Evolutionary conservation across 2,797 vertebrate species (phyloP).

Genomic region (Pangasius larnaudii): DNA sequence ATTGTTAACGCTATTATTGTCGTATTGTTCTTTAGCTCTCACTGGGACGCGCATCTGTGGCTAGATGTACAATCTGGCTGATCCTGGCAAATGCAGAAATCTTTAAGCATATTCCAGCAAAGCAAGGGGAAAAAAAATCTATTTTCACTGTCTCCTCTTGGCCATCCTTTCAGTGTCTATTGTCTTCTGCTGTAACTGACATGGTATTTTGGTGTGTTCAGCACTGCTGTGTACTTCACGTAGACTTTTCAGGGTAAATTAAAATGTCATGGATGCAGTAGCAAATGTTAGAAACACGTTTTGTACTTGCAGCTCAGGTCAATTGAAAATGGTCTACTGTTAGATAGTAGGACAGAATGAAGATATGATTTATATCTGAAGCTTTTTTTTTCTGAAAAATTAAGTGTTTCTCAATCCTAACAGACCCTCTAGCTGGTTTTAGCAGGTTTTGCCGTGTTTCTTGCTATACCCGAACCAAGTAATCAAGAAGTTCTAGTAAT

Average conservation of each 20-base stretch:
- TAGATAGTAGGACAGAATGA: neutral
- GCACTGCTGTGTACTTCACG: conserved; percentile 29
- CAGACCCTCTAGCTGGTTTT: neutral
- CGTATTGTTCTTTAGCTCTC: conserved; percentile 50
- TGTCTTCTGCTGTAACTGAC: conserved; percentile 22
- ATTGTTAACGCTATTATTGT: conserved; percentile 61
- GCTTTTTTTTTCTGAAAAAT: neutral
- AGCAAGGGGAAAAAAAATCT: neutral
- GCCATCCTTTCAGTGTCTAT: neutral
- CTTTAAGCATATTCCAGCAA: conserved; percentile 20
- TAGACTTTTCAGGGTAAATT: conserved; percentile 34
- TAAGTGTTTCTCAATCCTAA: neutral
- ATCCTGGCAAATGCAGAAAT: conserved; percentile 37
- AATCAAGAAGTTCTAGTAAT: neutral
- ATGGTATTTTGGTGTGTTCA: neutral
- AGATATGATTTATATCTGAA: neutral
- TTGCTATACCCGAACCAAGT: neutral
- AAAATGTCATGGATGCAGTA: conserved; percentile 31
- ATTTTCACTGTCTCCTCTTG: conserved; percentile 2
- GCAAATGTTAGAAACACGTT: neutral
- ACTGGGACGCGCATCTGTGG: conserved; percentile 43
- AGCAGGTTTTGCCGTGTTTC: neutral
- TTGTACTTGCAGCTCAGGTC: neutral
- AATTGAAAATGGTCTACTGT: neutral
- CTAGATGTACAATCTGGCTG: conserved; percentile 41